Percentiles rank a stretch among this genome's conserved stretches.
Conservation (phyloP, 2,797 vertebrate species). For the Dallia pectoralis region DNA sequence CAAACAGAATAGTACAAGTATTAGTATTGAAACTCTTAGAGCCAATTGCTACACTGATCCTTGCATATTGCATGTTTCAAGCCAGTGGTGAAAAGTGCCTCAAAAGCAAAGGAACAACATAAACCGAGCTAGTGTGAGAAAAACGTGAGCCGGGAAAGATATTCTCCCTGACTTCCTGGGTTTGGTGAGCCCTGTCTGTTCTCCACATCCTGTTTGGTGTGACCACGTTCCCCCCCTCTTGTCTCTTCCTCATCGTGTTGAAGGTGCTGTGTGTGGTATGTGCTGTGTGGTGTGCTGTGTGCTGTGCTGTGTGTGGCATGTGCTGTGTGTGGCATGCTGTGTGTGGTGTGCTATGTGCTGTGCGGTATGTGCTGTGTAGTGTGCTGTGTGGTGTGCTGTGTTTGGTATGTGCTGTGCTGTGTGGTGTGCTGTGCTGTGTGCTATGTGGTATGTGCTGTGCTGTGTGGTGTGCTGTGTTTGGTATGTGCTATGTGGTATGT, state of each 20-base stretch:
- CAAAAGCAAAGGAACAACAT: conserved; percentile 6
- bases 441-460: no score
- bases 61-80: background rate
- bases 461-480: no score
- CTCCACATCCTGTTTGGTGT: conserved; percentile 57
- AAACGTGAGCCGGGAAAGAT: conserved; percentile 26
- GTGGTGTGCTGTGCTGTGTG: no score
- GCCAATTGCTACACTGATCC: background rate
- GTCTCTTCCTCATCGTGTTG: conserved; percentile 28
- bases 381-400: no score
- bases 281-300: no score
- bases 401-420: no score
- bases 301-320: no score
- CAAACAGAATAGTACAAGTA: background rate
- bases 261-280: no score
- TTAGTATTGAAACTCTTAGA: background rate
- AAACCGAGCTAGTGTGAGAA: conserved; percentile 14
- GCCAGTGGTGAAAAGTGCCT: background rate
- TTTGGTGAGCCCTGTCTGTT: conserved; percentile 43
- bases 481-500: no score
- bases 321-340: no score
- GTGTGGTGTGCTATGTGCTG: no score
- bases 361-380: no score
- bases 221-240: conserved; percentile 41
- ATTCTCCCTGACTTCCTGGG: conserved; percentile 31